Evolutionary conservation across 2,797 vertebrate species (phyloP).

Genomic region (Micropoecilia bifurca): DNA sequence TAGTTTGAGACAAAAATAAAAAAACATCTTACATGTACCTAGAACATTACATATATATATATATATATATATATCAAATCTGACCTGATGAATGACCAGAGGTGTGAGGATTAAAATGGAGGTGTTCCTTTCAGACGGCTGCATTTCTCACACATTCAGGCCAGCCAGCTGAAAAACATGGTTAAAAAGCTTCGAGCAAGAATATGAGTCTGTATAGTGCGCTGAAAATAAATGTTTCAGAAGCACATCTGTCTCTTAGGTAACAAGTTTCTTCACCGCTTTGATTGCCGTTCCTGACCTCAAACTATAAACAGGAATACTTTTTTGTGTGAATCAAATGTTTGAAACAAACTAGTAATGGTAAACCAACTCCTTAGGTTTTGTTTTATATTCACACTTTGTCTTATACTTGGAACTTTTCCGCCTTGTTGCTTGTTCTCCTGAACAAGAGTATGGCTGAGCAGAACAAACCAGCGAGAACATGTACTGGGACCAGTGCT

Average conservation of each 20-base stretch:
- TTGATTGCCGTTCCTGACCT: background rate
- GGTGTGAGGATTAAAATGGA: background rate
- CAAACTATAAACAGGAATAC: background rate
- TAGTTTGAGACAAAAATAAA: background rate
- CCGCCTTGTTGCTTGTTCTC: background rate
- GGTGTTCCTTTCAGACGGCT: background rate
- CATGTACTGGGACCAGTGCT: background rate
- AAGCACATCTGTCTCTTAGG: conserved; percentile 1
- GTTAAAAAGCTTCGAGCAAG: background rate
- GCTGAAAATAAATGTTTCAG: background rate
- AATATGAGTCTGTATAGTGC: background rate
- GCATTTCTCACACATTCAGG: background rate
- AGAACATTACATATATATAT: no score
- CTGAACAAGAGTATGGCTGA: background rate
- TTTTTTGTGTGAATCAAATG: background rate
- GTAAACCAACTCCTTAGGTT: background rate
- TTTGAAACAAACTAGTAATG: background rate
- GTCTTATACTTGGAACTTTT: background rate
- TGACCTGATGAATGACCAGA: background rate
- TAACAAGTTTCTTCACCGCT: background rate
- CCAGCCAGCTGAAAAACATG: background rate
- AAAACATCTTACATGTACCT: no score
- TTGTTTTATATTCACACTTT: background rate
- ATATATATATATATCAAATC: background rate
- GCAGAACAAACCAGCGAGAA: background rate